Evolutionary conservation across 2,888 invertebrate genomes (phyloP).

Genomic region (Pandemis cinnamomeana): DNA sequence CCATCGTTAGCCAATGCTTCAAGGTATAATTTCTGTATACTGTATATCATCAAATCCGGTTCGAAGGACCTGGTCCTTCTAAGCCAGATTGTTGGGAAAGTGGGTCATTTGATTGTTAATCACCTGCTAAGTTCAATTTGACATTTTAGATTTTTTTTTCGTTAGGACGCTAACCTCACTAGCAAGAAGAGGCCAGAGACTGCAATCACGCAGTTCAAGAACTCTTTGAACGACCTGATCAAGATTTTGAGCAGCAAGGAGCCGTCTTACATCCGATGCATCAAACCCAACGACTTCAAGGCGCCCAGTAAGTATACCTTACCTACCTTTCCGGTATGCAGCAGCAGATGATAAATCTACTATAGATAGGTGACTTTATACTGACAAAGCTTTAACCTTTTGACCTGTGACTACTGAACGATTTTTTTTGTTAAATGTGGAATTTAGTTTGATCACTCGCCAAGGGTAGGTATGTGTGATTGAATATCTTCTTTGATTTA

Average conservation of each 20-base stretch:
- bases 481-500: too few species aligned
- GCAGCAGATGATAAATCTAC: too few species aligned
- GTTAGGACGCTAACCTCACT: conserved; percentile 83
- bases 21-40: conserved; percentile 56
- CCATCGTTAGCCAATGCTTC: conserved; percentile 73
- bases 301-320: conserved; percentile 79
- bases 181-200: conserved; percentile 95
- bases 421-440: too few species aligned
- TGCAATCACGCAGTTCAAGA: conserved; percentile 95
- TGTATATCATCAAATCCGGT: not conserved
- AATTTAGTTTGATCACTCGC: too few species aligned
- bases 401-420: too few species aligned
- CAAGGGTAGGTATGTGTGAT: too few species aligned
- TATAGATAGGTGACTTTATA: too few species aligned
- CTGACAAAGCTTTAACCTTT: too few species aligned
- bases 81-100: not conserved
- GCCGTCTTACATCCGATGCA: conserved; percentile 96
- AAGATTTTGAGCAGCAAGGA: conserved; percentile 96
- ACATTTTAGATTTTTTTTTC: too few species aligned
- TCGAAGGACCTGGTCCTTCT: conserved; percentile 11
- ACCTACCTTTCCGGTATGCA: not conserved
- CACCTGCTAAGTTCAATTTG: too few species aligned
- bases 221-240: conserved; percentile 93
- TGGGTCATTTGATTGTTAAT: too few species aligned
- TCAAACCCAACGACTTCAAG: conserved; percentile 96